Conservation (phyloP, 2,888 invertebrate species). For the Minunthozetes semirufus region DNA sequence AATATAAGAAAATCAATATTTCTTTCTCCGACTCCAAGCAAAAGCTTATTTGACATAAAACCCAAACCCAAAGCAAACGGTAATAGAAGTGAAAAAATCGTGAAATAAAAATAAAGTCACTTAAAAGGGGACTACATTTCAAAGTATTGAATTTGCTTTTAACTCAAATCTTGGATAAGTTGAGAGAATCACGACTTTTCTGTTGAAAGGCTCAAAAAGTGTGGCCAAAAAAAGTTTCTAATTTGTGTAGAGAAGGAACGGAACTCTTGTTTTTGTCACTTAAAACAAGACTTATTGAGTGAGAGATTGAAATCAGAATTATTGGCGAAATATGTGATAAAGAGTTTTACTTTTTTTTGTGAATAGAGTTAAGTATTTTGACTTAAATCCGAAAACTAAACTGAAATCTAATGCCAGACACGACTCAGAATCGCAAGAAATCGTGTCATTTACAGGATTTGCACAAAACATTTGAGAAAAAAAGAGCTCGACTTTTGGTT, state of each 20-base stretch:
- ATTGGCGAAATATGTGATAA: neutral
- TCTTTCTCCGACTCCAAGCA: neutral
- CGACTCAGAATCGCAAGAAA: neutral
- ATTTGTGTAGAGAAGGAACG: neutral
- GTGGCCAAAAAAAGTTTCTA: too few relatives aligned
- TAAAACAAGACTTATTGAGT: neutral
- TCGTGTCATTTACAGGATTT: constrained; percentile 25
- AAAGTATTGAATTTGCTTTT: neutral
- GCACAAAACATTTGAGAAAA: neutral
- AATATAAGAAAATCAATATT: constrained; percentile 18
- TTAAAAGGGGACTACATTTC: neutral
- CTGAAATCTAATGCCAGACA: constrained; percentile 15
- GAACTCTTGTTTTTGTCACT: neutral
- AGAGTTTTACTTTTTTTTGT: neutral
- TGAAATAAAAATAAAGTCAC: constrained; percentile 18
- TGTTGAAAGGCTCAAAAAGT: neutral
- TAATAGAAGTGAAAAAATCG: neutral
- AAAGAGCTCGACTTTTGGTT: neutral
- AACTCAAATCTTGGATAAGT: neutral
- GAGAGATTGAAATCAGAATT: constrained; percentile 7
- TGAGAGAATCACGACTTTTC: neutral
- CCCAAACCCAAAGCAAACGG: neutral
- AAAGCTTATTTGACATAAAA: constrained; percentile 21
- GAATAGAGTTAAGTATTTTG: neutral
- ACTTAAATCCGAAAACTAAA: constrained; percentile 5